Evolutionary conservation across 2,113 vertebrate species (phyloP).

Genomic region (Erpornis zantholeuca): DNA sequence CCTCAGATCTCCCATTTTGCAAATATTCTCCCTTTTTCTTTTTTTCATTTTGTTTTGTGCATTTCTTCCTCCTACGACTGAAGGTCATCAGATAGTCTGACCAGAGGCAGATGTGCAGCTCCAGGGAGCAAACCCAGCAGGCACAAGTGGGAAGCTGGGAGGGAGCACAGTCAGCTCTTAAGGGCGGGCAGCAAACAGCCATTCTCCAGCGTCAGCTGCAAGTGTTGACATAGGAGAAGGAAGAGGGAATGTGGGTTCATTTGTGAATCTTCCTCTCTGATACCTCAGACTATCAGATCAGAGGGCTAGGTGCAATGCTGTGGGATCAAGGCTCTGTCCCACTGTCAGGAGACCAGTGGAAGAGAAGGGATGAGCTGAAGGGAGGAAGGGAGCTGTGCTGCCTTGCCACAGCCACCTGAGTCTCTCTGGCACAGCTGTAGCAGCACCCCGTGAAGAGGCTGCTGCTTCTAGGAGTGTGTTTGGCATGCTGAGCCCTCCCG

Average conservation of each 20-base stretch:
- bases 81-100: conserved; percentile 47
- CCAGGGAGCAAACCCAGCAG: conserved; percentile 38
- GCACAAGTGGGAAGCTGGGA: background rate
- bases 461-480: background rate
- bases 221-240: background rate
- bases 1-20: conserved; percentile 54
- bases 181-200: background rate
- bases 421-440: background rate
- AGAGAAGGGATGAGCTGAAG: background rate
- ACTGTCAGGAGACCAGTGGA: background rate
- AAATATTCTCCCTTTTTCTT: conserved; percentile 52
- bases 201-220: background rate
- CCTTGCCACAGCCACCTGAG: background rate
- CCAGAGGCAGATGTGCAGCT: background rate
- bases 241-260: background rate
- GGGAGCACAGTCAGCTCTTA: background rate
- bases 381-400: background rate
- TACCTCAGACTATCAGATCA: background rate
- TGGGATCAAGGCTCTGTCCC: background rate
- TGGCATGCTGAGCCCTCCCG: background rate
- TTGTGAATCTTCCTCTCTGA: background rate
- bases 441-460: background rate
- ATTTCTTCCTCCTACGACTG: background rate
- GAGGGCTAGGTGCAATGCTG: background rate
- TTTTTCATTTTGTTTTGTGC: background rate